Conservation (phyloP, 2,888 invertebrate species). For the Digitonthophagus gazella region DNA sequence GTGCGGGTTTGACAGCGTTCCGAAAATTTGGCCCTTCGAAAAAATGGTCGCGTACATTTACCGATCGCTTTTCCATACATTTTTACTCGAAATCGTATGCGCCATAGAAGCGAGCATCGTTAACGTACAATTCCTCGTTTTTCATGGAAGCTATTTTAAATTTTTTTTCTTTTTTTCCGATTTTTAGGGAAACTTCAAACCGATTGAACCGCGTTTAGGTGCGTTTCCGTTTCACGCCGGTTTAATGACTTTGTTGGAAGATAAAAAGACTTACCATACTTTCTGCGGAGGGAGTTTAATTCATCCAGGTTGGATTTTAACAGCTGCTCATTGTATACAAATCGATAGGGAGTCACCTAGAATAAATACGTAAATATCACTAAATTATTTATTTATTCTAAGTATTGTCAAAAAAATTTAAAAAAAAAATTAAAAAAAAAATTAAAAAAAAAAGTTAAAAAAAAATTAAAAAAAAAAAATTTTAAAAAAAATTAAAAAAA, state of each 20-base stretch:
- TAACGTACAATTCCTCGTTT: neutral
- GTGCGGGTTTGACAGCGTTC: neutral
- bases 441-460: too few species aligned
- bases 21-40: neutral
- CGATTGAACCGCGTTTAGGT: slow-evolving; percentile 44
- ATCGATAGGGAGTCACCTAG: slow-evolving; percentile 39
- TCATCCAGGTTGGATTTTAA: slow-evolving; percentile 48
- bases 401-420: neutral
- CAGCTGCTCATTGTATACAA: slow-evolving; percentile 49
- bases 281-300: slow-evolving; percentile 50
- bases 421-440: neutral
- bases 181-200: slow-evolving; percentile 40
- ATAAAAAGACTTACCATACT: slow-evolving; percentile 40
- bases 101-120: slow-evolving; percentile 5
- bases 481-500: too few species aligned
- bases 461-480: neutral
- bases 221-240: slow-evolving; percentile 48
- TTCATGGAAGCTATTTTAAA: neutral
- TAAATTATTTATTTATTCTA: neutral
- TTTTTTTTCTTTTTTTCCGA: slow-evolving; percentile 11
- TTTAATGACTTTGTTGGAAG: slow-evolving; percentile 39
- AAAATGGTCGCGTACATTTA: neutral
- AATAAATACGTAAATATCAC: slow-evolving; percentile 43
- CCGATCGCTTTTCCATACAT: neutral
- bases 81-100: neutral